Base-by-base conservation (phyloP, 2,797 vertebrate genomes). In the Pangasius krempfi region DNA sequence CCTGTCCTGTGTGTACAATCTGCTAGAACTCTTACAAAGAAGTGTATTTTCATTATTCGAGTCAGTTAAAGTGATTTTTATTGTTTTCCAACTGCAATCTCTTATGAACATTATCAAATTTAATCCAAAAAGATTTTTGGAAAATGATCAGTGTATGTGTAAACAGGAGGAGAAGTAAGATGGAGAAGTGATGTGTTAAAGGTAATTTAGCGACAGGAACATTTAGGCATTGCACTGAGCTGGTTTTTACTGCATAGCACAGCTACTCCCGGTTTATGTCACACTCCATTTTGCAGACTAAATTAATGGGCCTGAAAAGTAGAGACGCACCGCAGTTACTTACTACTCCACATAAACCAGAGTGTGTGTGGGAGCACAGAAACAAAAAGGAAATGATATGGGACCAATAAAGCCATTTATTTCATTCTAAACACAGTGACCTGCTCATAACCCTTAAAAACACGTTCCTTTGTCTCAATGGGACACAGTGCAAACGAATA, bases 361-460 rank as follows among this genome's bases (percentile, higher is more conserved):
- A 88, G 66, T 58, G 16, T 52, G 86, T 90, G 90, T 87, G 88
- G 93, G 92, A 93, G 93, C 18, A 68, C 70, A 62, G 60, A 60
- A 84, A 70, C 70, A 86, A 85, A 68, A 79, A 76, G 68, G 81
- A 90, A 85, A 91, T 93, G 92, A 91, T 93, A 85, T 91, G 90
- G 92, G 93, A 90, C 91, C 94, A 92, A 93, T 95, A 95, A 95
- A 94, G 89, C 91, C 88, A 89, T 78, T 90, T 86, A 89, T 93
- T 94, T 93, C 93, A 92, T 92, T 92, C 91, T 92, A 93, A 94
- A 90, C 89, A 94, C 30, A 89, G 88, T 93, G 94, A 95, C 94
- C 94, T 75, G 54, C 86, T 92, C 88, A 78, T 93, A 94, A 95
- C 94, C 93, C 89, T 91, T 91, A 91, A 90, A 93, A 94, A 93